Evolutionary conservation across 2,888 invertebrate species (phyloP).

Genomic region (Nesidiocoris tenuis): DNA sequence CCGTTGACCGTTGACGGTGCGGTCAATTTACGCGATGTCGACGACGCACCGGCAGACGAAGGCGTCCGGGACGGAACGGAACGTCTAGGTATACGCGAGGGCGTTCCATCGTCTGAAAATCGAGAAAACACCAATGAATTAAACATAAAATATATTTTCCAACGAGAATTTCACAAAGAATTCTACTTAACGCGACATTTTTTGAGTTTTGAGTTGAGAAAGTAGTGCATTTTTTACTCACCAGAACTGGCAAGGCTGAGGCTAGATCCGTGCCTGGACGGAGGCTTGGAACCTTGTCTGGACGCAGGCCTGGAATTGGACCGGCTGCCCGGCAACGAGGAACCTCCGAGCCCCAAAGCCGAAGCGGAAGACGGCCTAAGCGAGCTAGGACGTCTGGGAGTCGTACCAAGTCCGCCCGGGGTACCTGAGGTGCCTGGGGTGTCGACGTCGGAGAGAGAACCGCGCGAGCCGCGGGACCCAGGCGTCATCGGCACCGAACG

Average conservation of each 20-base stretch:
- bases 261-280: conserved; percentile 90
- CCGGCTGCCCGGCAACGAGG: conserved; percentile 65
- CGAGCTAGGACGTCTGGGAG: conserved; percentile 9
- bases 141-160: too few relatives aligned
- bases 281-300: conserved; percentile 85
- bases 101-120: conserved; percentile 70
- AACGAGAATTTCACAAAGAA: too few relatives aligned
- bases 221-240: too few relatives aligned
- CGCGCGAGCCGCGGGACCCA: conserved; percentile 37
- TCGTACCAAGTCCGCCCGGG: conserved; percentile 1
- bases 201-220: too few relatives aligned
- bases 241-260: conserved; percentile 86
- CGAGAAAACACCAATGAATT: conserved; percentile 21
- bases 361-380: conserved; percentile 15
- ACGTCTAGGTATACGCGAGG: conserved; percentile 71
- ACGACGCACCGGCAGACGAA: conserved; percentile 56
- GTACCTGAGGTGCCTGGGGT: conserved; percentile 26
- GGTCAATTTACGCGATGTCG: conserved; percentile 56
- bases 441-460: conserved; percentile 35
- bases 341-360: conserved; percentile 49
- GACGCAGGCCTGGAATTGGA: conserved; percentile 84
- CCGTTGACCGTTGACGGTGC: conserved; percentile 60
- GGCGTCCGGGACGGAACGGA: conserved; percentile 54
- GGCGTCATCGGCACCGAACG: conserved; percentile 84
- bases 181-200: too few relatives aligned